Percentiles rank a stretch among this genome's conserved stretches.
phyloP scores from a whole-genome alignment of 2,888 invertebrate species.

The Amblyjoppa fuscipennis region DNA sequence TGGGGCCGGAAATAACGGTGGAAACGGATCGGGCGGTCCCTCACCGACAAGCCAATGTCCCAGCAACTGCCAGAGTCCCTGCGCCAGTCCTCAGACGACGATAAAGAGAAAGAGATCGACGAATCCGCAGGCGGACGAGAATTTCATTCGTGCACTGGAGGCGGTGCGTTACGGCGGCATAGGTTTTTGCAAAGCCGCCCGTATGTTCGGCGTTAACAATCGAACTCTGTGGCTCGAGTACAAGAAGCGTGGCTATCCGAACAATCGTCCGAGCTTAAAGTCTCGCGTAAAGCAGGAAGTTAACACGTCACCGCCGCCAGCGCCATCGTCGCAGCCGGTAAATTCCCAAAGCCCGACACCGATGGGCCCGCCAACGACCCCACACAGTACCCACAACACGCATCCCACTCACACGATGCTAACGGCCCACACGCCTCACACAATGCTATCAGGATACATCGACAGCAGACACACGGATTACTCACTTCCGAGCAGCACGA shows the following conservation, averaged over 20 bases:
- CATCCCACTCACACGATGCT: constrained; percentile 86
- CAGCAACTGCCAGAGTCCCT: constrained; percentile 83
- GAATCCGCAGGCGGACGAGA: constrained; percentile 94
- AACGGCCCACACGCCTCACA: constrained; percentile 89
- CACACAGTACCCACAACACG: constrained; percentile 80
- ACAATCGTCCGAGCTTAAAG: constrained; percentile 92
- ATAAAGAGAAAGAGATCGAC: constrained; percentile 90
- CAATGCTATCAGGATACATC: constrained; percentile 88
- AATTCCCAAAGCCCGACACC: constrained; percentile 86
- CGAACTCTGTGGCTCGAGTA: constrained; percentile 94
- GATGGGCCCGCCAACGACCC: constrained; percentile 78
- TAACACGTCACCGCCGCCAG: constrained; percentile 88
- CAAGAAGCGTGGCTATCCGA: constrained; percentile 93
- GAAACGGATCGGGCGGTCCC: constrained; percentile 79
- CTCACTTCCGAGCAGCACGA: constrained; percentile 87
- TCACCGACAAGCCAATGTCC: constrained; percentile 81
- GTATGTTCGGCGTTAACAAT: constrained; percentile 94
- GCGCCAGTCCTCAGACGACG: constrained; percentile 84
- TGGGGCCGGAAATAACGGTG: constrained; percentile 72
- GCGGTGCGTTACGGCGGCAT: constrained; percentile 94
- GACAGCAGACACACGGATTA: constrained; percentile 91
- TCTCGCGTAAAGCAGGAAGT: constrained; percentile 90
- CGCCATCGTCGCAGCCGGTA: constrained; percentile 83
- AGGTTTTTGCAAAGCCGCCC: constrained; percentile 94
- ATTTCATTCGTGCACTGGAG: constrained; percentile 92